Conservation (phyloP, 2,113 vertebrate species). For the Spheniscus mendiculus region DNA sequence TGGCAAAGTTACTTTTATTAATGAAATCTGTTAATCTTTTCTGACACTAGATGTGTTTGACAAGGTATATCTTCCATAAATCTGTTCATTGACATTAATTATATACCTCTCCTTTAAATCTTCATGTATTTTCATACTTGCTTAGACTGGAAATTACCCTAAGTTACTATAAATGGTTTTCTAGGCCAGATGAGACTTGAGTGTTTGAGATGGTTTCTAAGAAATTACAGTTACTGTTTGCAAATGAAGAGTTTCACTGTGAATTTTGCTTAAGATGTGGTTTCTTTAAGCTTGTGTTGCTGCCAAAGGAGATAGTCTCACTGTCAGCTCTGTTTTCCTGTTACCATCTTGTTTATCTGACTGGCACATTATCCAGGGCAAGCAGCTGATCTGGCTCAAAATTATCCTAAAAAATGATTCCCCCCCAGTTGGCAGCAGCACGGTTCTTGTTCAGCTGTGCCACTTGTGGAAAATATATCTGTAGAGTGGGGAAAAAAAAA, state of each 20-base stretch:
- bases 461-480: not conserved
- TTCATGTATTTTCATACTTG: not conserved
- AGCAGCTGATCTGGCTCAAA: not conserved
- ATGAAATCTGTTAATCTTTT: not conserved
- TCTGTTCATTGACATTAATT: not conserved
- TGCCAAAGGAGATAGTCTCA: not conserved
- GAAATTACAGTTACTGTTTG: not conserved
- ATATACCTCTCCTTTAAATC: not conserved
- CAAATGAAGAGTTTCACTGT: not conserved
- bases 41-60: not conserved
- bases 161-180: not conserved
- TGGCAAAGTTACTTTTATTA: not conserved
- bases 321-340: not conserved
- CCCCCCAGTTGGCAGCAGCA: not conserved
- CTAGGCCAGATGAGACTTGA: not conserved
- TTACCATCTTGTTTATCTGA: not conserved
- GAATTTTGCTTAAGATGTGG: not conserved
- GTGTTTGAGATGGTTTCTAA: not conserved
- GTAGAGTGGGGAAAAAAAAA: not conserved
- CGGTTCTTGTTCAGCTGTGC: not conserved
- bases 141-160: not conserved
- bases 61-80: not conserved
- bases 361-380: not conserved
- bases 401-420: not conserved
- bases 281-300: not conserved